phyloP scores from a whole-genome alignment of 2,888 invertebrate genomes.

The Autographa pulchrina region DNA sequence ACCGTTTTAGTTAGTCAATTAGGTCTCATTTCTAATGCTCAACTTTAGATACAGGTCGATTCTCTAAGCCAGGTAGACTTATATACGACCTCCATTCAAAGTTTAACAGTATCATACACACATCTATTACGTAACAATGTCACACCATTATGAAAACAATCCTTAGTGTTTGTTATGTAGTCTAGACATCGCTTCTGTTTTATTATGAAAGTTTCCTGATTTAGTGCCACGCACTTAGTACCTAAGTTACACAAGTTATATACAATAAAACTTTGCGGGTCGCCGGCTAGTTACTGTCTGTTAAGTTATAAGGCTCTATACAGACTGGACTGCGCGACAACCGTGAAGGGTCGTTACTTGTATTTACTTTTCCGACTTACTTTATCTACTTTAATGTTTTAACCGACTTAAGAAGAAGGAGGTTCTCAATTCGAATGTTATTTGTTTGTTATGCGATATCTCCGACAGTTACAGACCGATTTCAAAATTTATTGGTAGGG shows the following conservation, averaged over 20 bases:
- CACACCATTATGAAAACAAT: constrained; percentile 26
- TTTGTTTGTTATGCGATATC: too few species aligned
- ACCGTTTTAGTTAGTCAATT: neutral
- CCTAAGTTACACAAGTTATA: constrained; percentile 34
- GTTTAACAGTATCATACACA: neutral
- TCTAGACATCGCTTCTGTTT: constrained; percentile 45
- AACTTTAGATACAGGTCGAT: neutral
- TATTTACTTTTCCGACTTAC: neutral
- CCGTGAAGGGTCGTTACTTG: neutral
- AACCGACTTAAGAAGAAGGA: too few species aligned
- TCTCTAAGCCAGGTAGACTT: neutral
- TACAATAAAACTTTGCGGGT: constrained; percentile 56
- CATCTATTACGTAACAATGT: constrained; percentile 6
- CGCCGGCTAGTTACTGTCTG: constrained; percentile 35
- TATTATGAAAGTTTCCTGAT: constrained; percentile 55
- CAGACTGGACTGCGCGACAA: neutral
- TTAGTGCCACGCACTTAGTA: constrained; percentile 49
- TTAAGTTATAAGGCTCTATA: constrained; percentile 44
- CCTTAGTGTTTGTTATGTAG: constrained; percentile 31
- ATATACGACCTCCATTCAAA: neutral
- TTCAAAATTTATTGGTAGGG: too few species aligned
- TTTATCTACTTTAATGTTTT: too few species aligned
- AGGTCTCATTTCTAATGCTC: neutral
- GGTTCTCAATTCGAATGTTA: too few species aligned
- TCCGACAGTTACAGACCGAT: too few species aligned